Percentiles rank a stretch among this genome's conserved stretches.
phyloP scores from a whole-genome alignment of 2,797 vertebrate species.

The Hipposideros larvatus region DNA sequence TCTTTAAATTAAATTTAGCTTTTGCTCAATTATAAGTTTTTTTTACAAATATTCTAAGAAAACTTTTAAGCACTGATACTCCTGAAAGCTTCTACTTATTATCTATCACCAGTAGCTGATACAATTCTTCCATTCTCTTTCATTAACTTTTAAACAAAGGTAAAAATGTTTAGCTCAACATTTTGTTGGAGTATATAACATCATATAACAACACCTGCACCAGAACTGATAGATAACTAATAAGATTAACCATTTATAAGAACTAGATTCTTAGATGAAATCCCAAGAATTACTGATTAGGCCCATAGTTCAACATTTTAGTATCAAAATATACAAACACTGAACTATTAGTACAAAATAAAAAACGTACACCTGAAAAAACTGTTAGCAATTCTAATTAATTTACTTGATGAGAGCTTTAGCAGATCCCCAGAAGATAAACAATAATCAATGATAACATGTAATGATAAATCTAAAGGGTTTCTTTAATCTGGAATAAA shows the following conservation, averaged over 20 bases:
- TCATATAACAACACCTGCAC: neutral
- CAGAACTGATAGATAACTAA: neutral
- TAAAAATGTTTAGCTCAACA: neutral
- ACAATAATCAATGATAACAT: neutral
- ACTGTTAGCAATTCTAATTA: neutral
- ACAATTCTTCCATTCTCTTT: neutral
- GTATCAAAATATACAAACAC: neutral
- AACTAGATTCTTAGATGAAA: slow-evolving; percentile 18
- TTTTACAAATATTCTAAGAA: slow-evolving; percentile 31
- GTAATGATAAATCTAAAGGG: neutral
- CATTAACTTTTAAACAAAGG: neutral
- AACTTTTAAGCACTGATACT: neutral
- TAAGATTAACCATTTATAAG: neutral
- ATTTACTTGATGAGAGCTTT: neutral
- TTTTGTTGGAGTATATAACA: neutral
- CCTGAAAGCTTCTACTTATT: neutral
- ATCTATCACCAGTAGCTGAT: neutral
- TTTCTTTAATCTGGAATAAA: neutral
- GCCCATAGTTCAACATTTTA: neutral
- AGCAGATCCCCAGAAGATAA: neutral
- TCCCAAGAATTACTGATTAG: neutral
- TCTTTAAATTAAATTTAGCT: neutral
- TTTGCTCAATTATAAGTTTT: neutral
- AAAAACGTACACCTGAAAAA: slow-evolving; percentile 17
- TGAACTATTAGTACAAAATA: neutral